Evolutionary conservation across 2,113 vertebrate genomes (phyloP).

Genomic region (Montifringilla adamsi): DNA sequence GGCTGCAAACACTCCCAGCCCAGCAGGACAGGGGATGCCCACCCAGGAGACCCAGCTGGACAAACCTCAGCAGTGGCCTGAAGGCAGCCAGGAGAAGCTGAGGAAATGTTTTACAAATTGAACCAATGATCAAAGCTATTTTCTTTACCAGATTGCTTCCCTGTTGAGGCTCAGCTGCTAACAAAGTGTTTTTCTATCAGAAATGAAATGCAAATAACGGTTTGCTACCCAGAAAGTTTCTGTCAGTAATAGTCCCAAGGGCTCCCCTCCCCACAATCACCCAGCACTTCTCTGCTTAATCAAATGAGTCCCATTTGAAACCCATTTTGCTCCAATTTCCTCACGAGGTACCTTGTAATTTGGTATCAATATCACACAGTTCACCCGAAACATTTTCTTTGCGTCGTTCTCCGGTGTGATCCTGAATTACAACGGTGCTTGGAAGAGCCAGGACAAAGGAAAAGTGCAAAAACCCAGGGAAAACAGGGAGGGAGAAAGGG

Average conservation of each 20-base stretch:
- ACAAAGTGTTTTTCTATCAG: neutral
- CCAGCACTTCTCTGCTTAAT: neutral
- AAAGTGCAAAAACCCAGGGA: neutral
- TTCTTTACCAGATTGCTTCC: neutral
- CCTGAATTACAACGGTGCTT: neutral
- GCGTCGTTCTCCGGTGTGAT: neutral
- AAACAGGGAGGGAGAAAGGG: neutral
- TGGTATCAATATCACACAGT: neutral
- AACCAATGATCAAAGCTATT: neutral
- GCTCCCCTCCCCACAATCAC: neutral
- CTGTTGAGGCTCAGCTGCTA: neutral
- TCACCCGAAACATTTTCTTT: neutral
- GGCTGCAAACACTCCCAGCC: neutral
- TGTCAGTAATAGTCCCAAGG: neutral
- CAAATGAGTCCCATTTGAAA: constrained; percentile 2
- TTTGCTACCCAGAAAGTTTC: constrained; percentile 6
- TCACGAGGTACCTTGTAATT: neutral
- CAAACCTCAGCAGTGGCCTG: neutral
- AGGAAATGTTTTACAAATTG: neutral
- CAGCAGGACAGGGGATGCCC: neutral
- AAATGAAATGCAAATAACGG: constrained; percentile 19
- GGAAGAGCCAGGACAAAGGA: neutral
- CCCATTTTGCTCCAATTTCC: neutral
- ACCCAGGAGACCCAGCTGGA: neutral
- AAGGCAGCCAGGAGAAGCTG: neutral